These are phyloP conservation scores for Megaustenia siamemsis DNA, from an alignment of 2,888 invertebrate species.

Conservation along the genomic window DNA sequence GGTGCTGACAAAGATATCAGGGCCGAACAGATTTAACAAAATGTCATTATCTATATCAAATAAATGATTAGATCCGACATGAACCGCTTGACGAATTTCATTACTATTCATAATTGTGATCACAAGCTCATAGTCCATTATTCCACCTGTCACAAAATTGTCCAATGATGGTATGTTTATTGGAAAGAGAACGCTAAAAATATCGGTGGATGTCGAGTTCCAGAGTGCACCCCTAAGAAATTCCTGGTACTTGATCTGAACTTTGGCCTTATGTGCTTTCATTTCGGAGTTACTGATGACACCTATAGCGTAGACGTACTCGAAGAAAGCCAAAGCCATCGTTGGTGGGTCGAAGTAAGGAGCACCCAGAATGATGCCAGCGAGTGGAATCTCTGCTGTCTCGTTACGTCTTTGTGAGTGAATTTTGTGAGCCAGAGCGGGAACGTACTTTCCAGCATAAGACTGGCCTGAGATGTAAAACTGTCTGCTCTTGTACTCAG, in stretches of 20 bases:
- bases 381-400: conserved; percentile 65
- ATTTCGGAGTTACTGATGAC: background rate
- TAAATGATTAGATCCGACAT: too few relatives aligned
- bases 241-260: background rate
- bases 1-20: background rate
- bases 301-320: conserved; percentile 7
- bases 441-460: conserved; percentile 86
- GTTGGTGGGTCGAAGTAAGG: conserved; percentile 74
- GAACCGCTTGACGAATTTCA: background rate
- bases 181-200: background rate
- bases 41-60: background rate
- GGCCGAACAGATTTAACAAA: background rate
- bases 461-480: conserved; percentile 91
- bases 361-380: conserved; percentile 77
- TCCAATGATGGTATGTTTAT: background rate
- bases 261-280: background rate
- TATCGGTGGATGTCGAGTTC: too few relatives aligned
- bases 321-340: background rate
- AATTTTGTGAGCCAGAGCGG: conserved; percentile 83
- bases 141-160: background rate
- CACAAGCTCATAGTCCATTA: background rate
- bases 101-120: background rate
- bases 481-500: conserved; percentile 86
- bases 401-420: conserved; percentile 62
- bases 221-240: background rate